These are phyloP conservation scores for Ochropacha duplaris DNA, from an alignment of 2,888 invertebrate species.

Conservation along the genomic window DNA sequence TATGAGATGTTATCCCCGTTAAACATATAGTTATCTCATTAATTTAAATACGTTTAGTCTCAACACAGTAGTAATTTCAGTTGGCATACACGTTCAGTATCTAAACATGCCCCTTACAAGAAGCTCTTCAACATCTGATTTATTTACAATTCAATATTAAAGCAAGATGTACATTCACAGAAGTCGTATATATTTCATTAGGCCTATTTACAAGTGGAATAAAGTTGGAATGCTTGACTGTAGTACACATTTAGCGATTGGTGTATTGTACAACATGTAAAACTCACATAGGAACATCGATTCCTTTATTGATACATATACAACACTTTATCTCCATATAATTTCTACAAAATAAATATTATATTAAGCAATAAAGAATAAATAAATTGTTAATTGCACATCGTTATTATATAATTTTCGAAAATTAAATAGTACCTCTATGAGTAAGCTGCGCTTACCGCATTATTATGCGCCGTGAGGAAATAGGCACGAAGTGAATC, in stretches of 20 bases:
- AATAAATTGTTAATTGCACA: conserved; percentile 79
- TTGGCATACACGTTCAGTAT: conserved; percentile 62
- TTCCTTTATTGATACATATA: conserved; percentile 63
- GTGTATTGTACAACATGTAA: conserved; percentile 68
- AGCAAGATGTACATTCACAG: conserved; percentile 74
- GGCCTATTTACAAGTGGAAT: conserved; percentile 83
- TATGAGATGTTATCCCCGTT: conserved; percentile 81
- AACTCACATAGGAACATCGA: conserved; percentile 75
- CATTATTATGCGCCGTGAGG: conserved; percentile 51
- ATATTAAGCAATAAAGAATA: conserved; percentile 76
- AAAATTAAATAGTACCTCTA: conserved; percentile 62
- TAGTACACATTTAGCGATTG: conserved; percentile 62
- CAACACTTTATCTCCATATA: conserved; percentile 65
- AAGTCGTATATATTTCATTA: conserved; percentile 72
- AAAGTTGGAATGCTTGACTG: conserved; percentile 79
- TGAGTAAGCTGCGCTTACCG: conserved; percentile 69
- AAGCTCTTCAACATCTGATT: conserved; percentile 66
- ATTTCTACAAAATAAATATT: conserved; percentile 79
- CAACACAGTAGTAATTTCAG: conserved; percentile 63
- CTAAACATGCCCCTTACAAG: conserved; percentile 59
- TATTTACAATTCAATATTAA: conserved; percentile 75
- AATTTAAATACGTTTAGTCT: conserved; percentile 68
- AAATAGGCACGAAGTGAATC: conserved; percentile 64
- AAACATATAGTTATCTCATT: conserved; percentile 60
- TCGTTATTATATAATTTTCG: conserved; percentile 69